Percentiles rank a stretch among this genome's conserved stretches.
phyloP scores from a whole-genome alignment of 2,888 invertebrate species.

The Morpho deidamia region DNA sequence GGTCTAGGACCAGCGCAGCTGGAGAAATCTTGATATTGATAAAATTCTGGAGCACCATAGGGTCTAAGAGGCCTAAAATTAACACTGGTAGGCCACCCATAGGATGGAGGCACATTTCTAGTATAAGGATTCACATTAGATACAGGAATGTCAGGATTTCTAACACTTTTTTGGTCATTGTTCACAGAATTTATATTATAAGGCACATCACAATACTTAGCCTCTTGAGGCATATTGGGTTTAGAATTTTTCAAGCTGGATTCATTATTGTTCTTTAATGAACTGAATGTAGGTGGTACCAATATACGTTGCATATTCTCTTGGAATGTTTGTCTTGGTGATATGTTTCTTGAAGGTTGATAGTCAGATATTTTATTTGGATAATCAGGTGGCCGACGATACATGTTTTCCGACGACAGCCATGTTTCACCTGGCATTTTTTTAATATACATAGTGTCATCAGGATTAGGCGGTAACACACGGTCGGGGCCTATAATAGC shows the following conservation, averaged over 20 bases:
- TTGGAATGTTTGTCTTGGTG: slow-evolving; percentile 75
- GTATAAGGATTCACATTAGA: slow-evolving; percentile 46
- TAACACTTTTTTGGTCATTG: slow-evolving; percentile 59
- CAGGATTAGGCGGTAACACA: slow-evolving; percentile 48
- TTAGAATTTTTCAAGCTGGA: slow-evolving; percentile 51
- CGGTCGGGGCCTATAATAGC: slow-evolving; percentile 74
- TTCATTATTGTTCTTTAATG: slow-evolving; percentile 53
- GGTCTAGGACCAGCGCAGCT: slow-evolving; percentile 56
- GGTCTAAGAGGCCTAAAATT: slow-evolving; percentile 48
- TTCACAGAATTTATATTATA: slow-evolving; percentile 54
- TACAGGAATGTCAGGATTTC: slow-evolving; percentile 53
- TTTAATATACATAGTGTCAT: slow-evolving; percentile 47
- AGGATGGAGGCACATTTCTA: slow-evolving; percentile 45
- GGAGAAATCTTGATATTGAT: slow-evolving; percentile 59
- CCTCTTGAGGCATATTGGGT: slow-evolving; percentile 49
- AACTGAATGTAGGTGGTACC: slow-evolving; percentile 60
- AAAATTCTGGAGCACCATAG: slow-evolving; percentile 55
- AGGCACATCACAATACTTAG: slow-evolving; percentile 74
- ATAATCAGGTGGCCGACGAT: slow-evolving; percentile 58
- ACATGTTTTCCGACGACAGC: slow-evolving; percentile 45
- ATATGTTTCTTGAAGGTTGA: slow-evolving; percentile 67
- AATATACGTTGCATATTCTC: slow-evolving; percentile 73
- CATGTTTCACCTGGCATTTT: slow-evolving; percentile 54
- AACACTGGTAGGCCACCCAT: slow-evolving; percentile 48
- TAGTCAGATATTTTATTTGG: slow-evolving; percentile 51